Percentiles rank a stretch among this genome's conserved stretches.
Evolutionary conservation across 2,113 vertebrate genomes (phyloP).

Genomic region (Rhinolophus sinicus): DNA sequence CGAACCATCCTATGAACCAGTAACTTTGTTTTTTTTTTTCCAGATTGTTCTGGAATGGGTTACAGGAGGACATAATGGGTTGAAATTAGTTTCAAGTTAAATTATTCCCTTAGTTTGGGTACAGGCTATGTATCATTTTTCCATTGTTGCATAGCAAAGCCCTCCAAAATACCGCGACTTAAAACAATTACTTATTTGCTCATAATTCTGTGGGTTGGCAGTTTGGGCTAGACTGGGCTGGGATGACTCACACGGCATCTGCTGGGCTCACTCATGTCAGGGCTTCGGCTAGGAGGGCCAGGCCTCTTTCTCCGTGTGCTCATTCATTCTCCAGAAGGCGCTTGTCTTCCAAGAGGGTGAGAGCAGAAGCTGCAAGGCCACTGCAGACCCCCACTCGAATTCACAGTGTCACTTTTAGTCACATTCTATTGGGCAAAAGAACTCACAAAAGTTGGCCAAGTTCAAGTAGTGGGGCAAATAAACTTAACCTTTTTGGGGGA

Average conservation of each 20-base stretch:
- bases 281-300: neutral
- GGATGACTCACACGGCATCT: neutral
- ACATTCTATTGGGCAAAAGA: neutral
- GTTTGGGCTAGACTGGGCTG: neutral
- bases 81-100: slow-evolving; percentile 43
- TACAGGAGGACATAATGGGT: slow-evolving; percentile 34
- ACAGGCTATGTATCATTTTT: slow-evolving; percentile 3
- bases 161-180: slow-evolving; percentile 4
- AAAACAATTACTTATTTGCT: neutral
- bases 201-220: neutral
- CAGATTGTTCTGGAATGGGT: slow-evolving; percentile 54
- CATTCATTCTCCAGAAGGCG: neutral
- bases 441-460: neutral
- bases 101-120: neutral
- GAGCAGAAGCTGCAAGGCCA: neutral
- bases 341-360: neutral
- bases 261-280: neutral
- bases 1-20: slow-evolving; percentile 40
- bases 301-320: neutral
- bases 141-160: neutral
- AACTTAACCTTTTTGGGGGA: neutral
- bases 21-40: neutral
- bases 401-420: neutral
- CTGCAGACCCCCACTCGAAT: neutral
- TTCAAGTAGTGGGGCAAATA: neutral